Evolutionary conservation across 2,797 vertebrate species (phyloP).

Genomic region (Carduelis carduelis): DNA sequence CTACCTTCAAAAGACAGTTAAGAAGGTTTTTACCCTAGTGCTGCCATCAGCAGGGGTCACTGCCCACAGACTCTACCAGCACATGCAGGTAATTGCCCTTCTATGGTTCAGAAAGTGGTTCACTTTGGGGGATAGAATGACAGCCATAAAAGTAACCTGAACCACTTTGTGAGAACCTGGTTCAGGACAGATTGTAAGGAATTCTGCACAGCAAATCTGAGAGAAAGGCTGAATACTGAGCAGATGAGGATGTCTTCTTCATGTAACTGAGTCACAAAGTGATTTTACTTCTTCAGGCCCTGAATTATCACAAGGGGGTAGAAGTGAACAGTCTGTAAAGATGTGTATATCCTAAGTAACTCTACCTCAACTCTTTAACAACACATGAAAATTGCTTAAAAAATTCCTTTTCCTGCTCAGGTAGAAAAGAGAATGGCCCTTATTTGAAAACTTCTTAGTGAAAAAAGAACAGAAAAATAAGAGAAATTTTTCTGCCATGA

Average conservation of each 20-base stretch:
- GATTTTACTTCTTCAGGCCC: background rate
- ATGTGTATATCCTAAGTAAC: background rate
- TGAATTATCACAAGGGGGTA: background rate
- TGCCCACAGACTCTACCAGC: background rate
- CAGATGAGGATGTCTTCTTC: background rate
- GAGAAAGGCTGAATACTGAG: background rate
- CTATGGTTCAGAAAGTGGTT: background rate
- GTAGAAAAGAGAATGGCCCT: background rate
- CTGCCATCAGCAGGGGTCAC: background rate
- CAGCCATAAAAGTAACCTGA: background rate
- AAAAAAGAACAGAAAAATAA: background rate
- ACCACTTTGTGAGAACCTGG: background rate
- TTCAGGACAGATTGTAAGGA: background rate
- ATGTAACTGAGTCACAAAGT: background rate
- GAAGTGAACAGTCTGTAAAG: background rate
- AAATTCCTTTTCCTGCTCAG: background rate
- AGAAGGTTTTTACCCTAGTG: background rate
- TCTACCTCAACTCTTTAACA: background rate
- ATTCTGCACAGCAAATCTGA: background rate
- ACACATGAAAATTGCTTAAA: background rate
- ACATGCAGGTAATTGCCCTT: background rate
- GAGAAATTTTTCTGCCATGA: background rate
- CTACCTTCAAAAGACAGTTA: background rate
- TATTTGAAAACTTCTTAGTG: background rate
- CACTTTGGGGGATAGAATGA: background rate